Conservation (phyloP, 2,888 invertebrate species). For the Acrocyrtus sp. region DNA sequence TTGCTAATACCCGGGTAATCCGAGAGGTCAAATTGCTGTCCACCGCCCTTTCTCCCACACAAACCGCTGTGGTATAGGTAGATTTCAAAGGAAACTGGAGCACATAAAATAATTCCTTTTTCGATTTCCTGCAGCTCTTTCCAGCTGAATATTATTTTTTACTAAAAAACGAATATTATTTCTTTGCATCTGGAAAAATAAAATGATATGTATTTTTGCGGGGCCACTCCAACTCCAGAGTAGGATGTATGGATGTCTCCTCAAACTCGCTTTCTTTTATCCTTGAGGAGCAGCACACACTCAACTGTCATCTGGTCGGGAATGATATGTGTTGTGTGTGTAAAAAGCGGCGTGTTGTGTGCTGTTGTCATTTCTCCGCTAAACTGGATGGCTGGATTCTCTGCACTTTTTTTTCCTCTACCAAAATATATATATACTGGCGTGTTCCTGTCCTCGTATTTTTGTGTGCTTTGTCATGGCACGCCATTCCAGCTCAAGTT, state of each 20-base stretch:
- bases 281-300: conserved; percentile 14
- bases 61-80: neutral
- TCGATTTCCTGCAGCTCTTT: too few species aligned
- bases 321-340: conserved; percentile 24
- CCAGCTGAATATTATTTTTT: too few species aligned
- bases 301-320: conserved; percentile 32
- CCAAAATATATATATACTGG: too few species aligned
- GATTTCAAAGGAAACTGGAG: neutral
- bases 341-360: neutral
- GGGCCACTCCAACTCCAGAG: neutral
- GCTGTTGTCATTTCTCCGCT: conserved; percentile 17
- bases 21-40: conserved; percentile 22
- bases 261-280: conserved; percentile 1
- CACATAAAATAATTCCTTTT: too few species aligned
- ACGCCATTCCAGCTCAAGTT: conserved; percentile 20
- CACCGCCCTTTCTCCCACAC: neutral
- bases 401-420: too few species aligned
- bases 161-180: neutral
- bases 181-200: neutral
- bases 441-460: neutral
- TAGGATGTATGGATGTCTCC: neutral
- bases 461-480: neutral
- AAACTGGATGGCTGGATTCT: too few species aligned
- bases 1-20: conserved; percentile 36
- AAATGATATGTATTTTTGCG: too few species aligned